These are phyloP conservation scores for Tipula unca DNA, from an alignment of 2,888 invertebrate genomes.

Conservation along the genomic window DNA sequence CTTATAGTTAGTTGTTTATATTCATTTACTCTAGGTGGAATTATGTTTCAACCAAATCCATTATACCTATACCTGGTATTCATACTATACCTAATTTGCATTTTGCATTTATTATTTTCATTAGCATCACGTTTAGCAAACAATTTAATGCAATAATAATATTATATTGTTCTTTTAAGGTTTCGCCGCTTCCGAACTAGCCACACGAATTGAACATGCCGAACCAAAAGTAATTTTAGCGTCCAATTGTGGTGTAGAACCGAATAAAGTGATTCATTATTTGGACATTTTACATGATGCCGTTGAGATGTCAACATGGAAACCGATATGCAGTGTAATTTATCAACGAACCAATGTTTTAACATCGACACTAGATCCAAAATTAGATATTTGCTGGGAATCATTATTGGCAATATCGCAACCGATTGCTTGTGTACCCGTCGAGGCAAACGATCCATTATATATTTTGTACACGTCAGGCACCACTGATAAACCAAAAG, in stretches of 20 bases:
- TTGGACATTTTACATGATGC: slow-evolving; percentile 48
- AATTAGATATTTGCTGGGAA: slow-evolving; percentile 70
- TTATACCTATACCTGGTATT: too few species aligned
- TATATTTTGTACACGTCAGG: slow-evolving; percentile 92
- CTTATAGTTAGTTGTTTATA: too few species aligned
- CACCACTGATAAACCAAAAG: slow-evolving; percentile 65
- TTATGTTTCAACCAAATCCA: too few species aligned
- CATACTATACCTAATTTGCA: too few species aligned
- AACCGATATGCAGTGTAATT: slow-evolving; percentile 72
- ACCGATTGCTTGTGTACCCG: slow-evolving; percentile 72
- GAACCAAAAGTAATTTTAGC: slow-evolving; percentile 83
- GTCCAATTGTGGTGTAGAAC: slow-evolving; percentile 87
- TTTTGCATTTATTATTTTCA: not conserved
- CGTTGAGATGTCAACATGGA: slow-evolving; percentile 59
- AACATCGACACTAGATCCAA: slow-evolving; percentile 52
- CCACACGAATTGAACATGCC: slow-evolving; percentile 78
- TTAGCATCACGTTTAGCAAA: not conserved
- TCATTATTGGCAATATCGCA: slow-evolving; percentile 55
- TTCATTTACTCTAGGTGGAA: too few species aligned
- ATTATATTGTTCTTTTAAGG: slow-evolving; percentile 43
- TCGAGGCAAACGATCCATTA: slow-evolving; percentile 81
- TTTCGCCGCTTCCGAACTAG: slow-evolving; percentile 81
- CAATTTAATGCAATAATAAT: not conserved
- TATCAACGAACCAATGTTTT: slow-evolving; percentile 67
- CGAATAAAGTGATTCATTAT: slow-evolving; percentile 63